phyloP scores from a whole-genome alignment of 2,888 invertebrate genomes.

The Parochlus steinenii region DNA sequence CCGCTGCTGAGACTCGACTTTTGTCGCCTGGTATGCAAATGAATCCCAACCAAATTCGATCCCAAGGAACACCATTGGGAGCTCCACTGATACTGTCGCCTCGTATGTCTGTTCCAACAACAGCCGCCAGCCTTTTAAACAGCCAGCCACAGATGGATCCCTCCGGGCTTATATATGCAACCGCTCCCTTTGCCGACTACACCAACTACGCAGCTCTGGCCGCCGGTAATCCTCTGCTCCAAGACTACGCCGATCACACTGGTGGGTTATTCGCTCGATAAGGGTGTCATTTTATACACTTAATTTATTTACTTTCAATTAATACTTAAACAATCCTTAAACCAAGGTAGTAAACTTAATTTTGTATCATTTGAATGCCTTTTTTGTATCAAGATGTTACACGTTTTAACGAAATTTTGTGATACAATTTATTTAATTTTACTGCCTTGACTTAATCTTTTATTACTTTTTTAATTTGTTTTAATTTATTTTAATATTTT shows the following conservation, averaged over 20 bases:
- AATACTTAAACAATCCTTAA: constrained; percentile 1
- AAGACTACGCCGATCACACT: constrained; percentile 84
- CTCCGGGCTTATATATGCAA: constrained; percentile 69
- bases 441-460: no score
- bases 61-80: constrained; percentile 58
- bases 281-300: constrained; percentile 20
- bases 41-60: constrained; percentile 42
- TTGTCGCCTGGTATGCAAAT: constrained; percentile 41
- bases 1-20: constrained; percentile 63
- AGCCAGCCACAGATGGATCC: constrained; percentile 49
- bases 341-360: no score
- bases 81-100: constrained; percentile 87
- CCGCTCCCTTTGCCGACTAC: constrained; percentile 67
- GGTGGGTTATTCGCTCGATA: constrained; percentile 87
- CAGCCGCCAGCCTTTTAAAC: constrained; percentile 43
- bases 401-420: no score
- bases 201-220: constrained; percentile 76
- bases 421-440: no score
- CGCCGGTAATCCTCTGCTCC: constrained; percentile 61
- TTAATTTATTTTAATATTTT: no score
- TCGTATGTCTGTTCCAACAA: constrained; percentile 67
- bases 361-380: no score
- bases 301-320: constrained; percentile 9
- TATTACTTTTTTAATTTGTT: no score
- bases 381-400: no score